phyloP scores from a whole-genome alignment of 2,888 invertebrate species.

The Sminthurides aquaticus region DNA sequence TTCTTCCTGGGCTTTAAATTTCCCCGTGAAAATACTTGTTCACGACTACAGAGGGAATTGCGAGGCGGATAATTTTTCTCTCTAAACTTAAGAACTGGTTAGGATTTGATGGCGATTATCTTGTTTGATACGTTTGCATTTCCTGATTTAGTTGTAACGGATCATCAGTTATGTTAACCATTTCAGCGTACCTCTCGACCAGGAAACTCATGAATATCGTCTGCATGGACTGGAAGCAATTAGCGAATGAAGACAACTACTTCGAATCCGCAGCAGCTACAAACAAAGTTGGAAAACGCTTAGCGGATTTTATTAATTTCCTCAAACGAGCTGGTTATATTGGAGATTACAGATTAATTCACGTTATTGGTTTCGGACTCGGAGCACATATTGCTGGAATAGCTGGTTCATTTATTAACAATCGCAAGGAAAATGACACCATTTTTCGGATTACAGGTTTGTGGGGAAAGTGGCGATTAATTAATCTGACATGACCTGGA shows the following conservation, averaged over 20 bases:
- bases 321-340: conserved; percentile 10
- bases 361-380: conserved; percentile 35
- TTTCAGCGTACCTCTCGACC: conserved; percentile 12
- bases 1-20: conserved; percentile 14
- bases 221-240: conserved; percentile 35
- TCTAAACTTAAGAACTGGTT: conserved; percentile 15
- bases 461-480: no score
- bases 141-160: background rate
- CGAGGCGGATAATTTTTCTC: conserved; percentile 3
- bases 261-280: conserved; percentile 34
- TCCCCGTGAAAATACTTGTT: conserved; percentile 35
- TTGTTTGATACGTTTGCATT: background rate
- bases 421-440: conserved; percentile 13
- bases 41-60: conserved; percentile 33
- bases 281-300: conserved; percentile 30
- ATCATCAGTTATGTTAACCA: background rate
- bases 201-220: conserved; percentile 26
- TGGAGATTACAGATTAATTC: conserved; percentile 7
- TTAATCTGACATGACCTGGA: no score
- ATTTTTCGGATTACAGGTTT: conserved; percentile 34
- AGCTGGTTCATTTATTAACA: conserved; percentile 7
- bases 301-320: conserved; percentile 31
- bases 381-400: conserved; percentile 36
- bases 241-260: conserved; percentile 33
- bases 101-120: background rate